phyloP scores from a whole-genome alignment of 2,888 invertebrate genomes.

The Trissolcus japonicus region DNA sequence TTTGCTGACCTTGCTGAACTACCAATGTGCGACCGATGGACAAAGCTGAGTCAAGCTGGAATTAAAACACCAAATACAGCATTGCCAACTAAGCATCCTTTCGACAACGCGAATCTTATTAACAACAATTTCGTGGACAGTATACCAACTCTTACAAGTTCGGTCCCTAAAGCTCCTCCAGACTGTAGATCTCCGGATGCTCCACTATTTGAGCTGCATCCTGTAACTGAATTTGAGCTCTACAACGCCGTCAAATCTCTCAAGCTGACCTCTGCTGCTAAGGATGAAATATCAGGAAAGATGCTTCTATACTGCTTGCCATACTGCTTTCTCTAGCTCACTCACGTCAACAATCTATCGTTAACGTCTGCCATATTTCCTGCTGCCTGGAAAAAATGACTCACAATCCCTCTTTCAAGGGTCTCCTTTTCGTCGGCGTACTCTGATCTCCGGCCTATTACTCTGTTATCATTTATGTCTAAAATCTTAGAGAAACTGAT shows the following conservation, averaged over 20 bases:
- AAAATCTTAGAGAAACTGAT: constrained; percentile 7
- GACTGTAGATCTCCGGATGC: too few relatives aligned
- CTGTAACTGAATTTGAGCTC: too few relatives aligned
- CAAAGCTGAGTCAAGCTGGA: too few relatives aligned
- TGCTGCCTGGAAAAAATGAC: background rate
- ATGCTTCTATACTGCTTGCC: constrained; percentile 14
- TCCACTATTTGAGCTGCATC: too few relatives aligned
- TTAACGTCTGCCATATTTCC: background rate
- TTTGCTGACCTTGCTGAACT: too few relatives aligned
- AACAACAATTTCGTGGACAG: too few relatives aligned
- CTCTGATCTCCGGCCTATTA: constrained; percentile 1
- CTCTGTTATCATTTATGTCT: background rate
- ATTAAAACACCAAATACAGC: too few relatives aligned
- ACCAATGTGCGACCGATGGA: too few relatives aligned
- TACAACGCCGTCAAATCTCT: background rate
- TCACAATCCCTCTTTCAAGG: background rate
- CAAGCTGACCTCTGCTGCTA: constrained; percentile 6
- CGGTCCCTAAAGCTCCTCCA: too few relatives aligned
- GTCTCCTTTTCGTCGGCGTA: background rate
- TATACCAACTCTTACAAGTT: too few relatives aligned
- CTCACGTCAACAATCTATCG: background rate
- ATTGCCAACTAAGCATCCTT: too few relatives aligned
- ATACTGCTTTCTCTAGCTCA: background rate
- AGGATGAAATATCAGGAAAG: constrained; percentile 10
- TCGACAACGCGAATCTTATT: too few relatives aligned